A percentile compares a stretch with the other conserved stretches of the same genome.
Conservation (phyloP, 2,113 vertebrate genomes). For the Isurus oxyrinchus region DNA sequence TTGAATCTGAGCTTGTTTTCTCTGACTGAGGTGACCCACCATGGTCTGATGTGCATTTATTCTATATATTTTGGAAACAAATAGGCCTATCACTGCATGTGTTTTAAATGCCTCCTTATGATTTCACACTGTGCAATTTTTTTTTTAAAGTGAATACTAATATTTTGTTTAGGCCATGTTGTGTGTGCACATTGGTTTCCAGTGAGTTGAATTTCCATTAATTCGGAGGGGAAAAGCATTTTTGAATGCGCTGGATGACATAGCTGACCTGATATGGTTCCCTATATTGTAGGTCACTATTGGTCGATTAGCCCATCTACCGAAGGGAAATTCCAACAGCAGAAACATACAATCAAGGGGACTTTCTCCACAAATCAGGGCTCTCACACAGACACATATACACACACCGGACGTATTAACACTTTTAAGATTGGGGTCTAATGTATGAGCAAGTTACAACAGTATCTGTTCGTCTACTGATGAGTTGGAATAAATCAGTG, state of each 20-base stretch:
- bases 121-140: constrained; percentile 9
- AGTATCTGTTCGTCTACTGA: background rate
- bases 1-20: constrained; percentile 39
- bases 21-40: constrained; percentile 43
- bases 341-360: background rate
- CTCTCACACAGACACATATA: background rate
- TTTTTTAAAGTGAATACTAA: constrained; percentile 41
- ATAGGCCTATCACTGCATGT: constrained; percentile 48
- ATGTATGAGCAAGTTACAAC: background rate
- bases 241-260: constrained; percentile 72
- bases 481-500: background rate
- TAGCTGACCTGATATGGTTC: background rate
- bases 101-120: constrained; percentile 44
- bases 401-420: background rate
- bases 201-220: constrained; percentile 56
- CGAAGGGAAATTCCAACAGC: background rate
- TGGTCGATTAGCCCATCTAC: background rate
- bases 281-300: background rate
- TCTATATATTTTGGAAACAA: constrained; percentile 45
- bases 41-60: constrained; percentile 43
- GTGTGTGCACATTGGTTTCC: constrained; percentile 52
- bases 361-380: background rate
- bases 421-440: background rate
- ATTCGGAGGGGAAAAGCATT: constrained; percentile 17
- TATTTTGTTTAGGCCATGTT: constrained; percentile 46